These are phyloP conservation scores for Dermolepida albohirtum DNA, from an alignment of 2,888 invertebrate genomes.

Conservation along the genomic window DNA sequence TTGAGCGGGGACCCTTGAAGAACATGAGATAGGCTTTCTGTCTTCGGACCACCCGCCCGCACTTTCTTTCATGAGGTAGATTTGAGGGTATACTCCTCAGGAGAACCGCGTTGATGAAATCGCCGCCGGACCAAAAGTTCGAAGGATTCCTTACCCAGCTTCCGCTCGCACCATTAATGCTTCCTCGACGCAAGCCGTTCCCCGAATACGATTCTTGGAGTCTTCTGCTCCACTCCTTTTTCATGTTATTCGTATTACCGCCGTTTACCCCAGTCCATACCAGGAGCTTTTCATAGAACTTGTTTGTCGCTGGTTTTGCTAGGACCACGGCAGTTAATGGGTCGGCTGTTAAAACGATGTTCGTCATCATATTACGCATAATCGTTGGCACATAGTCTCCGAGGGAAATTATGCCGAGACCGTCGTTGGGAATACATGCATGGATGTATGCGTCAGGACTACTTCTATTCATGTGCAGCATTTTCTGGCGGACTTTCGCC, in stretches of 20 bases:
- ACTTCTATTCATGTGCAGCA: slow-evolving; percentile 14
- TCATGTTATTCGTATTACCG: neutral
- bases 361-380: slow-evolving; percentile 4
- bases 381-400: slow-evolving; percentile 15
- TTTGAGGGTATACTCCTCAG: slow-evolving; percentile 49
- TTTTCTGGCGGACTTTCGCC: slow-evolving; percentile 5
- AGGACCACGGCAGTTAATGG: slow-evolving; percentile 15
- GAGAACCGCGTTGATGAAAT: slow-evolving; percentile 49
- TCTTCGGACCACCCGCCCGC: slow-evolving; percentile 45
- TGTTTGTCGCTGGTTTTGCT: neutral
- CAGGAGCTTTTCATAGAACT: slow-evolving; percentile 19
- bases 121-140: slow-evolving; percentile 48
- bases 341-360: neutral
- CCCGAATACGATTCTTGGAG: slow-evolving; percentile 41
- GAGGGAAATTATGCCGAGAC: slow-evolving; percentile 33
- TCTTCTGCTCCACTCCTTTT: slow-evolving; percentile 12
- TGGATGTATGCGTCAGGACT: slow-evolving; percentile 30
- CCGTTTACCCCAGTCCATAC: slow-evolving; percentile 11
- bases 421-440: slow-evolving; percentile 30
- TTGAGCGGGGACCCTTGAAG: slow-evolving; percentile 47
- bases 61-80: slow-evolving; percentile 40
- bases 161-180: neutral
- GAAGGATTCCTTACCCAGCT: slow-evolving; percentile 44
- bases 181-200: slow-evolving; percentile 39
- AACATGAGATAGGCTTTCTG: slow-evolving; percentile 47